Percentiles rank a stretch among this genome's conserved stretches.
Conservation (phyloP, 2,797 vertebrate genomes). For the Chelonia mydas region DNA sequence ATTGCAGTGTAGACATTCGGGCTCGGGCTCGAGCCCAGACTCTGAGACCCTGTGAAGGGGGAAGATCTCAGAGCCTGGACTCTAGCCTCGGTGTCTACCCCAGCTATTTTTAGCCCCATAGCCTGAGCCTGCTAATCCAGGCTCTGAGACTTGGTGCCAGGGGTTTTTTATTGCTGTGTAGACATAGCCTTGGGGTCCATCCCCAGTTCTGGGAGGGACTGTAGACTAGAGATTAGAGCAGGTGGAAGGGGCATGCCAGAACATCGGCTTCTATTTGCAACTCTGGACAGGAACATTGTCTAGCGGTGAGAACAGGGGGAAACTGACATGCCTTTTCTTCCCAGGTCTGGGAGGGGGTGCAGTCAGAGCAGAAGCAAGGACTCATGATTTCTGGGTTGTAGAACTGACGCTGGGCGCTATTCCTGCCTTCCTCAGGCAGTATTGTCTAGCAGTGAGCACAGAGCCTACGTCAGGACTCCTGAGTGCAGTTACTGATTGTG, state of each 20-base stretch:
- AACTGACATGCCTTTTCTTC: neutral
- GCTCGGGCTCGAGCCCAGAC: too few relatives aligned
- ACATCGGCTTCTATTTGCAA: neutral
- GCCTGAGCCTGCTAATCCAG: neutral
- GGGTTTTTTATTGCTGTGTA: neutral
- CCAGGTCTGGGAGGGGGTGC: neutral
- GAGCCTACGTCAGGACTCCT: too few relatives aligned
- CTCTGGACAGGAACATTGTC: neutral
- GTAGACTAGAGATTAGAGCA: neutral
- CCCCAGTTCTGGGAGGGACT: neutral
- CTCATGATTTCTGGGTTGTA: too few relatives aligned
- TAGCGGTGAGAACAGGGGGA: neutral
- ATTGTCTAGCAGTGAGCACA: neutral
- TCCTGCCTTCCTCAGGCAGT: neutral
- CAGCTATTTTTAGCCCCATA: neutral
- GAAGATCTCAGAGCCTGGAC: neutral
- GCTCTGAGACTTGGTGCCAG: neutral
- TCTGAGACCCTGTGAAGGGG: neutral
- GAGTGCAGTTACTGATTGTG: neutral
- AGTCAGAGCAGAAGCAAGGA: neutral
- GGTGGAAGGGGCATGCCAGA: neutral
- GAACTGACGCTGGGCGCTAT: neutral
- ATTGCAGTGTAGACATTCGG: neutral
- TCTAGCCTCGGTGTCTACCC: neutral
- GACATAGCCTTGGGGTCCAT: neutral